phyloP scores from a whole-genome alignment of 2,113 vertebrate species.

The Spea bombifrons region DNA sequence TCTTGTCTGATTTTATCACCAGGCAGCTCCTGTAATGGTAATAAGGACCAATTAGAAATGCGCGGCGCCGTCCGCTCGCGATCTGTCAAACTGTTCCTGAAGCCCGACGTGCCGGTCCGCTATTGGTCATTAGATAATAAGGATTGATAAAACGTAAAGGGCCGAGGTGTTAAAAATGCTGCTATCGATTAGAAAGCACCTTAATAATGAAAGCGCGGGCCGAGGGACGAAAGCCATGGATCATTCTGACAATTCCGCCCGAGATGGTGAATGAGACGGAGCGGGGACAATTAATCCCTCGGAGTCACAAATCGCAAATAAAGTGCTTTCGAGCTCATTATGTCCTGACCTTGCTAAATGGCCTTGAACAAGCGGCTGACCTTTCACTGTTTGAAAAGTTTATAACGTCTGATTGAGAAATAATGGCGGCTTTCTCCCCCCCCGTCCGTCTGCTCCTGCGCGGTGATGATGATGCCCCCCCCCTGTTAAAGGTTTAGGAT shows the following conservation, averaged over 20 bases:
- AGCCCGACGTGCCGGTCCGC: constrained; percentile 64
- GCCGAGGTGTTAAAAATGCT: constrained; percentile 78
- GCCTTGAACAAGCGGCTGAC: constrained; percentile 76
- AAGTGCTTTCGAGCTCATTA: constrained; percentile 79
- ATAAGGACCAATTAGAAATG: constrained; percentile 89
- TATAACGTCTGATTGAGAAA: constrained; percentile 62
- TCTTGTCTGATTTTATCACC: constrained; percentile 52
- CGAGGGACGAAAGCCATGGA: constrained; percentile 74
- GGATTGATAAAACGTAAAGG: constrained; percentile 78
- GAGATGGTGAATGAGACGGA: constrained; percentile 73
- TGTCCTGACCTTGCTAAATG: constrained; percentile 78
- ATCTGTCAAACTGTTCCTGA: constrained; percentile 66
- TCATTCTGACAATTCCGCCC: constrained; percentile 77
- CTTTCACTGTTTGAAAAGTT: constrained; percentile 73
- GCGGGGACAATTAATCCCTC: constrained; percentile 83
- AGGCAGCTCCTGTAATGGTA: constrained; percentile 78
- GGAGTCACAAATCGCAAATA: constrained; percentile 77
- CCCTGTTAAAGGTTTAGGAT: constrained; percentile 10
- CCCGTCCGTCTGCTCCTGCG: too few species aligned
- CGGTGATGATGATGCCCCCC: not conserved
- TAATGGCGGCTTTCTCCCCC: not conserved
- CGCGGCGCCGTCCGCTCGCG: constrained; percentile 67
- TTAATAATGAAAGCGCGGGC: constrained; percentile 77
- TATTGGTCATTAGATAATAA: constrained; percentile 84
- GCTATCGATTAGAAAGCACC: constrained; percentile 75